Evolutionary conservation across 1,140 invertebrate genomes (phyloP), one percentile per base, ranked within the genome.

Genomic region (Manduca sexta): DNA sequence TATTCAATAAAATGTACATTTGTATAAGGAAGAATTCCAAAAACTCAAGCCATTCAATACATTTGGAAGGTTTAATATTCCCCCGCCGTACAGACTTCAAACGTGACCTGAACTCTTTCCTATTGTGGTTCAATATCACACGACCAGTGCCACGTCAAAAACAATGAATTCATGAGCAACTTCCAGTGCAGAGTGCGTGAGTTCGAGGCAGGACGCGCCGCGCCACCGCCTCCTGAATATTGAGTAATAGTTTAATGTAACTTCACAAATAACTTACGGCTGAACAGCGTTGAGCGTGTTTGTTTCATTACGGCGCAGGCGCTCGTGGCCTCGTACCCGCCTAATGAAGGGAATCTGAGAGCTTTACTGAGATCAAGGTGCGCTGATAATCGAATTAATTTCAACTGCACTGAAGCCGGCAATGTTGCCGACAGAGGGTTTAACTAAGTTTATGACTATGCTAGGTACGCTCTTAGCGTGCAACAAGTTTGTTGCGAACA

Each of bases 401-500:
- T 70, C 60, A 64, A 64, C 68, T 67, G 64, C 68, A 68, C 52
- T 69, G 72, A 67, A 77, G 74, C 69, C 69, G 60, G 69, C 69
- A 62, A 68, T 69, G 74, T 77, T 71, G 62, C 66, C 73, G 72
- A 73, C 72, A 69, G 69, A 73, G 66, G 62, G 68, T 74, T 71
- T 81, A 81, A 81, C 76, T 84, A 74, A 79, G 74, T 81, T 83
- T 81, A 81, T 76, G 75, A 77, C 53, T 80, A 80, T 75, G 74
- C 65, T 64, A 67, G 69, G 60, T 73, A 76, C 75, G 69, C 77
- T 70, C 59, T 75, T 66, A 70, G 59, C 56, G 65, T 56, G 79
- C 79, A 84, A 84, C 80, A 84, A 84, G 80, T 84, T 84, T 74
- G 72, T 74, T 69, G 53, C 60, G 58, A 79, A 69, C 74, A 64